Percentiles rank a stretch among this genome's conserved stretches.
Evolutionary conservation across 2,888 invertebrate species (phyloP).

Genomic region (Agriopis marginaria): DNA sequence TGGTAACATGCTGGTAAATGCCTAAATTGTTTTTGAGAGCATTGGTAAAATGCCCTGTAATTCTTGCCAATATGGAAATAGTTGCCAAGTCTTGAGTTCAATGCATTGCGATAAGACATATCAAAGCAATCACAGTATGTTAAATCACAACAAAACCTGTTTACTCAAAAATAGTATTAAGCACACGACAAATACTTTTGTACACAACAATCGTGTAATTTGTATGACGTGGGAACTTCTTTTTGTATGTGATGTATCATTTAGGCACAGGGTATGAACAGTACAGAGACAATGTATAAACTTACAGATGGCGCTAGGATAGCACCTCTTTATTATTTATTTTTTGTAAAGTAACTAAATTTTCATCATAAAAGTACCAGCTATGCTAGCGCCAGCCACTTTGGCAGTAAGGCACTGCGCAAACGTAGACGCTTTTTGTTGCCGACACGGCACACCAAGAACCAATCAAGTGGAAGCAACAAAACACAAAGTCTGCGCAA

Average conservation of each 20-base stretch:
- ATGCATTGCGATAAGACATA: constrained; percentile 77
- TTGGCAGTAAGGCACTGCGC: no score
- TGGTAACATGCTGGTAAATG: constrained; percentile 69
- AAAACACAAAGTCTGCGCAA: no score
- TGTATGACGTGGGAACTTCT: constrained; percentile 47
- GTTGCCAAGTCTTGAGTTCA: constrained; percentile 50
- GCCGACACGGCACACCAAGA: no score
- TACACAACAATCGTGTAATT: constrained; percentile 61
- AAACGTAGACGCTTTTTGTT: no score
- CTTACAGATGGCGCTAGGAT: not conserved
- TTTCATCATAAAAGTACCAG: no score
- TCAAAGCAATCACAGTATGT: constrained; percentile 74
- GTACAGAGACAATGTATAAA: constrained; percentile 5
- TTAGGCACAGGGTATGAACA: constrained; percentile 49
- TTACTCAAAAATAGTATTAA: constrained; percentile 47
- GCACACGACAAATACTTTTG: constrained; percentile 52
- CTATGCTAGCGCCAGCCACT: no score
- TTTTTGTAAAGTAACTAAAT: no score
- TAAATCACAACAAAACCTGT: constrained; percentile 48
- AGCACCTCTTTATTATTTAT: no score
- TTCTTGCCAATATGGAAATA: constrained; percentile 70
- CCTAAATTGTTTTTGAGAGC: constrained; percentile 80
- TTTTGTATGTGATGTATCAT: constrained; percentile 73
- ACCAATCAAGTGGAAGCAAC: no score
- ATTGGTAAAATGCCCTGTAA: constrained; percentile 71